These are phyloP conservation scores for Bursaphelenchus mucronatus DNA, from an alignment of 1,140 invertebrate genomes.

Conservation along the genomic window DNA sequence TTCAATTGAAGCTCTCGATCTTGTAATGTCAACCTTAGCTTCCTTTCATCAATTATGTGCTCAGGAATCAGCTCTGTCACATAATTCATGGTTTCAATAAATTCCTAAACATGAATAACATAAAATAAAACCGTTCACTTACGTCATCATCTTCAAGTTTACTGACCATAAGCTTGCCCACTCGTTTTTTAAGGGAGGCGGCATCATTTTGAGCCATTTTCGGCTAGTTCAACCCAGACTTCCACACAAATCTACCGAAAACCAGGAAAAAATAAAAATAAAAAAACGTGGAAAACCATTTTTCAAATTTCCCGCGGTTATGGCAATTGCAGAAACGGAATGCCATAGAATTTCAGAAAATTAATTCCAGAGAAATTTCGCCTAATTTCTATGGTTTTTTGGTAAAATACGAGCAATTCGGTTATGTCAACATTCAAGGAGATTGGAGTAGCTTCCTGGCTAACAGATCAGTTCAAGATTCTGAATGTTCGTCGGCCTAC, in stretches of 20 bases:
- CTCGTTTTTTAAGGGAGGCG: conserved; percentile 3
- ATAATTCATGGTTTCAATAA: conserved; percentile 47
- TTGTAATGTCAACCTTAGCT: conserved; percentile 42
- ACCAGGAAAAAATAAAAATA: too few species aligned
- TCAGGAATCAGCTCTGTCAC: conserved; percentile 28
- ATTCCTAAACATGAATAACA: conserved; percentile 38
- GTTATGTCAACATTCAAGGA: conserved; percentile 8
- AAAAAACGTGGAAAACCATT: too few species aligned
- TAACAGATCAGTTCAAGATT: neutral
- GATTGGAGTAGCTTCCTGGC: conserved; percentile 7
- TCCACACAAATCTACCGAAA: too few species aligned
- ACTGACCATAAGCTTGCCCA: conserved; percentile 39
- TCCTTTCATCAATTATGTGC: conserved; percentile 41
- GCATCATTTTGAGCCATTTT: neutral
- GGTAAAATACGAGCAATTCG: neutral
- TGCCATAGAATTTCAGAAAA: too few species aligned
- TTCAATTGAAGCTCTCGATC: conserved; percentile 53
- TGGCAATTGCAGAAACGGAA: too few species aligned
- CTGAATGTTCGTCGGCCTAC: conserved; percentile 21
- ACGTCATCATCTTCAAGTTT: conserved; percentile 58
- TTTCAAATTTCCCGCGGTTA: too few species aligned
- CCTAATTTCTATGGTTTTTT: too few species aligned
- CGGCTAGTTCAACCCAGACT: too few species aligned
- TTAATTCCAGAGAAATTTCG: too few species aligned
- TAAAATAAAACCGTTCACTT: conserved; percentile 22